Conservation (phyloP, 2,797 vertebrate genomes). For the Denticeps clupeoides region DNA sequence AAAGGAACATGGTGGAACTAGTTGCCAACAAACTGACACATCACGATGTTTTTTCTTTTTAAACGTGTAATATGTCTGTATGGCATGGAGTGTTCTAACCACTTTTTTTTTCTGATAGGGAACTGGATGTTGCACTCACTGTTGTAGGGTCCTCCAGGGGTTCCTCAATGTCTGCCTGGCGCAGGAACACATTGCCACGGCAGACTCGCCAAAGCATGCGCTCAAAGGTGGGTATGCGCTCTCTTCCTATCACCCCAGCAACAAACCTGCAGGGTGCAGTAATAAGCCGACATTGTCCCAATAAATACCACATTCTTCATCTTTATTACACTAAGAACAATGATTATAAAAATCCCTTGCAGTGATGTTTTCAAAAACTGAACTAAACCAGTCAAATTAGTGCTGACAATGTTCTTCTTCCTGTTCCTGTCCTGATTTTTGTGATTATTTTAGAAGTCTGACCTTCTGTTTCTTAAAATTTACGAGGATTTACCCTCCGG, state of each 20-base stretch:
- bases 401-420: no score
- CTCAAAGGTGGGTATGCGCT: conserved; percentile 91
- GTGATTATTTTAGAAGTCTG: no score
- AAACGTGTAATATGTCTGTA: background rate
- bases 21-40: background rate
- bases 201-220: conserved; percentile 97
- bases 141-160: conserved; percentile 84
- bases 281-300: no score
- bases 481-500: no score
- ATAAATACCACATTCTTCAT: background rate
- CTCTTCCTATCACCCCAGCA: conserved; percentile 87
- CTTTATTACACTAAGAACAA: background rate
- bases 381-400: background rate
- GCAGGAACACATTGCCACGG: conserved; percentile 90
- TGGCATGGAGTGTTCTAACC: no score
- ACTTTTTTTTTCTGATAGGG: background rate
- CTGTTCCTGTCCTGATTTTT: no score
- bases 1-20: conserved; percentile 3
- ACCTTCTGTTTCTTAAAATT: no score
- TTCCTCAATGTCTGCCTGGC: conserved; percentile 89
- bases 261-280: conserved; percentile 75
- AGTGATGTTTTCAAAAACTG: background rate
- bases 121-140: conserved; percentile 47
- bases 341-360: background rate
- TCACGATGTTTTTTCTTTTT: background rate